A percentile compares a stretch with the other conserved stretches of the same genome.
These are phyloP conservation scores for Prochilodus magdalenae DNA, from an alignment of 2,113 vertebrate genomes.

Conservation along the genomic window DNA sequence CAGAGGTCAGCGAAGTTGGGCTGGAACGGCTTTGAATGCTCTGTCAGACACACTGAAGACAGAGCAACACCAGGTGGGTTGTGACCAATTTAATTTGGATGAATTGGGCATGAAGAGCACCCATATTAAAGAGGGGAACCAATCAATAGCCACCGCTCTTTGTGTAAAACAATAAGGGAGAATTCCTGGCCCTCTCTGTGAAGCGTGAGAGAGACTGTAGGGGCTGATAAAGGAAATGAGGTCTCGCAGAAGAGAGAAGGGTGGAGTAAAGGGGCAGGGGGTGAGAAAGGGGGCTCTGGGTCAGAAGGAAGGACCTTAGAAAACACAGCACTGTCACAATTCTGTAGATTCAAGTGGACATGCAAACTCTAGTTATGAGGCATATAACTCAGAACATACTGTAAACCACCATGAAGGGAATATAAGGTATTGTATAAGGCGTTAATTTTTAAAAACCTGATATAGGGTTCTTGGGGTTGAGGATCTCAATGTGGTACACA, in stretches of 20 bases:
- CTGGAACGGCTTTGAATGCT: conserved; percentile 78
- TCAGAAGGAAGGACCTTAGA: conserved; percentile 35
- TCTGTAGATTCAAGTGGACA: not conserved
- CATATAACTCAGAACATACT: too few relatives aligned
- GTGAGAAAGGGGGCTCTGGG: conserved; percentile 36
- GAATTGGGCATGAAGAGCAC: conserved; percentile 70
- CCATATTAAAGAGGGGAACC: conserved; percentile 74
- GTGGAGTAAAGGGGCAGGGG: conserved; percentile 47
- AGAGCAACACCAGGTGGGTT: conserved; percentile 87
- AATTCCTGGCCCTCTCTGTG: conserved; percentile 54
- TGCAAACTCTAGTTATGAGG: not conserved
- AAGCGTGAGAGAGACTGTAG: conserved; percentile 55
- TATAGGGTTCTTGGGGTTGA: not conserved
- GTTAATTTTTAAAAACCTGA: not conserved
- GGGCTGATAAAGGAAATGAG: conserved; percentile 46
- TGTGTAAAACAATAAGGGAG: conserved; percentile 57
- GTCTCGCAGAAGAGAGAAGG: conserved; percentile 45
- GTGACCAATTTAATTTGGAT: conserved; percentile 80
- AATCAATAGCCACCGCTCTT: conserved; percentile 50
- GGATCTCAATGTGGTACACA: not conserved
- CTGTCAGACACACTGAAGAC: conserved; percentile 83
- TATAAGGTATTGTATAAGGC: not conserved
- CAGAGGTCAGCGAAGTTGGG: conserved; percentile 73
- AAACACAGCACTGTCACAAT: conserved; percentile 32
- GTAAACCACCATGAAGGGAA: not conserved